Percentiles rank a stretch among this genome's conserved stretches.
Evolutionary conservation across 2,797 vertebrate genomes (phyloP).

Genomic region (Melopsittacus undulatus): DNA sequence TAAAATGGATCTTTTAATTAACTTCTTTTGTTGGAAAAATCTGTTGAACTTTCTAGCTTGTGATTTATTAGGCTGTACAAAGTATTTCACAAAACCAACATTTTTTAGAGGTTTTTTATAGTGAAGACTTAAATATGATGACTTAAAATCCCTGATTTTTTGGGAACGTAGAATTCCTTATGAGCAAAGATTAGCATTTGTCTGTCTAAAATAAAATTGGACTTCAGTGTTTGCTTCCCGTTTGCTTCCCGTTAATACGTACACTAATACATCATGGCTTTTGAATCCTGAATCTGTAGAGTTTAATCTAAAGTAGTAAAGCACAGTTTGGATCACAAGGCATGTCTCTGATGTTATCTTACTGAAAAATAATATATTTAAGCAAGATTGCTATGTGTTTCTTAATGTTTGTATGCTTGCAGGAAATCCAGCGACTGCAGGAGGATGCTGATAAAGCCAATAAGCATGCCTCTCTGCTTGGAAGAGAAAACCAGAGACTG

Average conservation of each 20-base stretch:
- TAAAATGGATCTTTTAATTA: not conserved
- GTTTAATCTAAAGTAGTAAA: not conserved
- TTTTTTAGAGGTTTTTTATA: not conserved
- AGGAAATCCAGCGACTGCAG: conserved; percentile 94
- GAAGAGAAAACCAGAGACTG: conserved; percentile 89
- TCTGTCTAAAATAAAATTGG: not conserved
- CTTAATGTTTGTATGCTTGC: not conserved
- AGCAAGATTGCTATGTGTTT: not conserved
- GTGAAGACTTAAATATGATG: not conserved
- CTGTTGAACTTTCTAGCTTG: not conserved
- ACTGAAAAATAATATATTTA: not conserved
- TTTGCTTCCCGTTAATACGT: too few species aligned
- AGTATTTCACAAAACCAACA: rapidly evolving
- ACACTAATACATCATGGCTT: not conserved
- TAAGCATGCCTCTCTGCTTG: conserved; percentile 87
- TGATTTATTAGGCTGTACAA: rapidly evolving
- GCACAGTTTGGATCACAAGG: not conserved
- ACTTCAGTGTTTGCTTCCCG: not conserved
- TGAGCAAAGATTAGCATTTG: not conserved
- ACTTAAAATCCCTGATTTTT: not conserved
- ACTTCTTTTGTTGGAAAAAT: not conserved
- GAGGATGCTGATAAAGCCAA: conserved; percentile 91
- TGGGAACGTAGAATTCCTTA: not conserved
- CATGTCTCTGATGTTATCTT: not conserved
- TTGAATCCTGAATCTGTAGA: not conserved